A percentile compares a stretch with the other conserved stretches of the same genome.
These are phyloP conservation scores for Leptodactylus fallax DNA, from an alignment of 2,797 vertebrate species.

Conservation along the genomic window DNA sequence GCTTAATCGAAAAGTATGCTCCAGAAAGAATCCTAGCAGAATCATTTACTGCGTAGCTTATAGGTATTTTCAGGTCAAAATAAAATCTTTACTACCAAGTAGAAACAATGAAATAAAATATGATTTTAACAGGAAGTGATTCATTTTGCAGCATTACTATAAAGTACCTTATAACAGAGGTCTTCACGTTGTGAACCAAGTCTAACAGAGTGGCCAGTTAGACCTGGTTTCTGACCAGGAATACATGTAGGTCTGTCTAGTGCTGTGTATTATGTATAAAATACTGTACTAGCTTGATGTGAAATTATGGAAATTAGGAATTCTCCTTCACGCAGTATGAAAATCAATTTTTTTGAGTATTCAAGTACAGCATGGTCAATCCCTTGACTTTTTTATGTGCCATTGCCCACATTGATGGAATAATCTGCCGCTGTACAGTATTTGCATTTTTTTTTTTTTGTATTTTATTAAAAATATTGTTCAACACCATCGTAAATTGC, in stretches of 20 bases:
- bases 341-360: background rate
- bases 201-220: too few species aligned
- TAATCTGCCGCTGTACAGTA: too few species aligned
- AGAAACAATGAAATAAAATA: background rate
- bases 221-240: too few species aligned
- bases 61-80: slow-evolving; percentile 5
- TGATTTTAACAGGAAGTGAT: background rate
- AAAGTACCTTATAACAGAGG: background rate
- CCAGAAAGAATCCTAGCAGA: background rate
- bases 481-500: too few species aligned
- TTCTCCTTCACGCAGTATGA: background rate
- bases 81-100: slow-evolving; percentile 4
- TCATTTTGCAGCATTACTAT: background rate
- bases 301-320: background rate
- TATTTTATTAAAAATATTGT: too few species aligned
- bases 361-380: background rate
- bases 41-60: background rate
- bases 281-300: background rate
- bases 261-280: background rate
- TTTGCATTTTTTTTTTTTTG: too few species aligned
- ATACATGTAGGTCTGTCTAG: background rate
- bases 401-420: too few species aligned
- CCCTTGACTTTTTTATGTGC: background rate
- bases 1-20: slow-evolving; percentile 17
- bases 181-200: too few species aligned